Evolutionary conservation across 2,797 vertebrate genomes (phyloP), one percentile per base, ranked within the genome.

Genomic region (Psittacula echo): DNA sequence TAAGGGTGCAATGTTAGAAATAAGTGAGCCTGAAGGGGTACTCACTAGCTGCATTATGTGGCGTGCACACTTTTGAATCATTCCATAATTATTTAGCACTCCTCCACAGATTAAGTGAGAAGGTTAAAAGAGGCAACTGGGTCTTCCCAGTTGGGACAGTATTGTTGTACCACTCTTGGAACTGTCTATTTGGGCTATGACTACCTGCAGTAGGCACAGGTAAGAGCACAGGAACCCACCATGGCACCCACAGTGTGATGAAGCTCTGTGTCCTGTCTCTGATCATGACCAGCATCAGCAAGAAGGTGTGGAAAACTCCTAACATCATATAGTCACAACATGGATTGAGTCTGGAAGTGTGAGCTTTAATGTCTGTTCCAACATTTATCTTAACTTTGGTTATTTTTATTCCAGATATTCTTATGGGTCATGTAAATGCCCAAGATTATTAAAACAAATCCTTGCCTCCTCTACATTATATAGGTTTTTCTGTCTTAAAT

Each of bases 211-310:
- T 22, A 39, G 39, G 12, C 23, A n/a, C 26, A 78, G 10, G 5
- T 39, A 72, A 51, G 23, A 62, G 15, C 14, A 34, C 11, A 72
- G 48, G 20, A 81, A 39, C 3, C 1, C 12, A 0, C 22, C 37
- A 56, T 16, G 11, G 5, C n/a, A 77, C 10, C 7, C 0, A 0
- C 27, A 53, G 18, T 39, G 4, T 1, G 7, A 44, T 32, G 23
- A 13, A 61, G 32, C 4, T 24, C 27, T 7, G 1, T n/a, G 39
- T 66, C 58, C 10, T 41, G 5, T 32, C 50, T 78, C 54, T 70
- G 27, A 39, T n/a, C 5, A 2, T 3, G 39, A 75, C 6, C 29
- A 62, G 6, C 8, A 61, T 34, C 22, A 47, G 8, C 11, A 47
- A 32, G 9, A 76, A 65, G 17, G 11, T 48, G 13, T 56, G 47